Conservation (phyloP, 2,797 vertebrate genomes). For the Kryptolebias ocellatus region DNA sequence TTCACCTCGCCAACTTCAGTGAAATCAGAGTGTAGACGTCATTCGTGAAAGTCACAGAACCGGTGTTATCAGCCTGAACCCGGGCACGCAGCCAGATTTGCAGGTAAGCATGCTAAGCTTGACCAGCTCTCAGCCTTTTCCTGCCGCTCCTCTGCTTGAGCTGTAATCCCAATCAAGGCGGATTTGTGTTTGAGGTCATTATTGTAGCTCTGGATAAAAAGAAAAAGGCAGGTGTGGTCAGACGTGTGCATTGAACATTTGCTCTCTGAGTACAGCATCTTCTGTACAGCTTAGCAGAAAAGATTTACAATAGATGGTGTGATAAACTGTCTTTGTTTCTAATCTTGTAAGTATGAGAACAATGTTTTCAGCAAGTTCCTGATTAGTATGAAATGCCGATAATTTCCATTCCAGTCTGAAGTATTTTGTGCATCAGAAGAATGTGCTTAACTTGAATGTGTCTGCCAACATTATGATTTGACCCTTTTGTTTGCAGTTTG, state of each 20-base stretch:
- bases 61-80: slow-evolving; percentile 4
- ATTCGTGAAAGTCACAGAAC: slow-evolving; percentile 8
- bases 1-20: neutral
- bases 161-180: slow-evolving; percentile 73
- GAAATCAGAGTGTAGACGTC: slow-evolving; percentile 10
- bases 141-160: slow-evolving; percentile 43
- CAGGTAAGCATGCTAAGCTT: slow-evolving; percentile 46
- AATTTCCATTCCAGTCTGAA: slow-evolving; percentile 18
- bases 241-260: slow-evolving; percentile 17
- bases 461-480: neutral
- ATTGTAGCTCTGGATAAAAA: slow-evolving; percentile 31
- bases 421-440: neutral
- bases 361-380: slow-evolving; percentile 15
- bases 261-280: slow-evolving; percentile 6
- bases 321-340: slow-evolving; percentile 4
- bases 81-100: slow-evolving; percentile 33
- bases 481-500: slow-evolving; percentile 64
- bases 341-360: slow-evolving; percentile 31
- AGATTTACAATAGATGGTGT: neutral
- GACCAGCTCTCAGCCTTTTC: slow-evolving; percentile 21
- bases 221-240: slow-evolving; percentile 12
- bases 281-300: slow-evolving; percentile 6
- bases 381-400: slow-evolving; percentile 28
- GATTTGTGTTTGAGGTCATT: slow-evolving; percentile 75
- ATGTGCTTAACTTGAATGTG: neutral